These are phyloP conservation scores for Listronotus oregonensis DNA, from an alignment of 1,140 invertebrate species.

Conservation along the genomic window DNA sequence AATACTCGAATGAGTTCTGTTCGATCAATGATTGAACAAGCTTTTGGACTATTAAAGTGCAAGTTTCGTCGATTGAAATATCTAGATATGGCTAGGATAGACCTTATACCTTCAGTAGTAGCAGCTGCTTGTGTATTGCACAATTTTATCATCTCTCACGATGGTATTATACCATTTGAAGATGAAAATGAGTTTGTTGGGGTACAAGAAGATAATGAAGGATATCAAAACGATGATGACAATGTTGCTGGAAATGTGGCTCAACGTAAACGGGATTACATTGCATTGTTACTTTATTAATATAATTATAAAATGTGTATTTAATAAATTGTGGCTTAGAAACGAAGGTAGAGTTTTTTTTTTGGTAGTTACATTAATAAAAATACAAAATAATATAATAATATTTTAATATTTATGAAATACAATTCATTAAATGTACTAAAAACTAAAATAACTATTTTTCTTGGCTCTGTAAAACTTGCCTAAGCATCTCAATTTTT, in stretches of 20 bases:
- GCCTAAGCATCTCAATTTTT: no score
- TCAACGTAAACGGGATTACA: conserved; percentile 5
- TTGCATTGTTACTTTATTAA: background rate
- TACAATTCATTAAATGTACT: no score
- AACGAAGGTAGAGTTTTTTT: no score
- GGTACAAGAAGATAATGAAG: conserved; percentile 1
- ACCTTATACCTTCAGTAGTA: background rate
- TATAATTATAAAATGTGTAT: no score
- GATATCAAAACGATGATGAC: background rate
- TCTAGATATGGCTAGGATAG: conserved; percentile 7
- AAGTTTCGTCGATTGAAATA: conserved; percentile 8
- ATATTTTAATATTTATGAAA: no score
- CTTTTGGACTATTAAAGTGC: conserved; percentile 13
- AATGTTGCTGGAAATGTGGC: background rate
- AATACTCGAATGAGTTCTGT: conserved; percentile 1
- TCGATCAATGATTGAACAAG: conserved; percentile 6
- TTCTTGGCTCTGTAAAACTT: no score
- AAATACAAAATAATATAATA: no score
- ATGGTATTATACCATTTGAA: background rate
- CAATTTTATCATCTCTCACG: conserved; percentile 4
- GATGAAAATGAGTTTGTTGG: conserved; percentile 1
- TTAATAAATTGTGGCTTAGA: no score
- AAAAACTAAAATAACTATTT: no score
- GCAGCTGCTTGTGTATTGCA: conserved; percentile 8
- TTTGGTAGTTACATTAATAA: no score